These are phyloP conservation scores for Sinelater perroti DNA, from an alignment of 2,888 invertebrate genomes.

Conservation along the genomic window DNA sequence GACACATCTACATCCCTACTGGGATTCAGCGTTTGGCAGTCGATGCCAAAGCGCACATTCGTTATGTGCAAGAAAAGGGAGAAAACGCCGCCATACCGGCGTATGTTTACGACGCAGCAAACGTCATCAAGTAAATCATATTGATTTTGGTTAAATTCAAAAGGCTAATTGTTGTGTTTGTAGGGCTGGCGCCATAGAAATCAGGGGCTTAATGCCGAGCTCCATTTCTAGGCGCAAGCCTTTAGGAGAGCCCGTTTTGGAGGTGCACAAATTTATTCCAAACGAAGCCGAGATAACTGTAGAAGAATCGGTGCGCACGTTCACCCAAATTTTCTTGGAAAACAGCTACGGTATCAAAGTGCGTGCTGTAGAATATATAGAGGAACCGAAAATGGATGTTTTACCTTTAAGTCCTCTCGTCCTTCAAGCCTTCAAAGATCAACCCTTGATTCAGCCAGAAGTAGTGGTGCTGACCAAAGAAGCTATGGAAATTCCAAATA, in stretches of 20 bases:
- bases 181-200: slow-evolving; percentile 79
- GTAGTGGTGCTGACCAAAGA: slow-evolving; percentile 67
- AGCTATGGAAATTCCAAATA: slow-evolving; percentile 61
- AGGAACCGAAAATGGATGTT: slow-evolving; percentile 51
- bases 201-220: slow-evolving; percentile 79
- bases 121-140: slow-evolving; percentile 47
- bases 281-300: slow-evolving; percentile 57
- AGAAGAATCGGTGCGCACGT: slow-evolving; percentile 63
- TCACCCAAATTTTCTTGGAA: slow-evolving; percentile 78
- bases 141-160: too few species aligned
- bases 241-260: slow-evolving; percentile 81
- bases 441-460: slow-evolving; percentile 76
- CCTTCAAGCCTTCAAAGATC: slow-evolving; percentile 69
- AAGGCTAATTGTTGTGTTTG: too few species aligned
- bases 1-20: slow-evolving; percentile 76
- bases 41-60: slow-evolving; percentile 36
- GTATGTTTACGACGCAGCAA: slow-evolving; percentile 59
- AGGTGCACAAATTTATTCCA: slow-evolving; percentile 78
- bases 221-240: slow-evolving; percentile 75
- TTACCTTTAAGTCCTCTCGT: slow-evolving; percentile 66
- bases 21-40: slow-evolving; percentile 38
- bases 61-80: slow-evolving; percentile 40
- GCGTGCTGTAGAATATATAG: slow-evolving; percentile 63
- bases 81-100: slow-evolving; percentile 49
- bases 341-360: slow-evolving; percentile 72